Evolutionary conservation across 92 coral and sea anemone species (phyloP), one percentile per base, ranked within the genome.

Genomic region (Nematostella vectensis): DNA sequence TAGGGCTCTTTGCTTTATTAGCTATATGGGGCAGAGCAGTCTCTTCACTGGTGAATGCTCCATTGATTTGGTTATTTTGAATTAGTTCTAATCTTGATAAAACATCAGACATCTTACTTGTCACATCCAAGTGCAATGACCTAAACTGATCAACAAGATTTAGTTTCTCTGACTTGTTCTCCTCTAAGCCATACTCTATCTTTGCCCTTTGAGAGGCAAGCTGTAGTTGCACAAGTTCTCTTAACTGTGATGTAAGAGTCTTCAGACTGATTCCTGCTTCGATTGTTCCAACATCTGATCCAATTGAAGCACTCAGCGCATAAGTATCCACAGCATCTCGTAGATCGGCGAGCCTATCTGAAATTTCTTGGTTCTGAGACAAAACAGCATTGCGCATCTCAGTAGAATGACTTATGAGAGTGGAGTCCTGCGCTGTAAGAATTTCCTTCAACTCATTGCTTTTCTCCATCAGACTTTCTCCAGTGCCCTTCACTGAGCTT

Each of bases 401-500:
- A 37, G 27, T 54, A 38, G 54, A 45, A 28, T 72, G 57, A 6
- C 56, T 45, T 31, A 58, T 71, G 11, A 71, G 63, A 30, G 71
- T 70, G 27, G 30, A 25, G 22, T 65, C 80, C 37, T 78, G 80
- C 17, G 69, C 40, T 55, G 64, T 57, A 4, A 84, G 44, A 0
- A 83, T 55, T 28, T 80, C 67, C 24, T 66, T 69, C 3, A 89
- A 57, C 57, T 74, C 76, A 4, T 77, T 68, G 1, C 82, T 73
- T 59, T 68, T 89, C 58, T 68, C 87, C 50, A 89, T 73, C 26
- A 85, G 55, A 9, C 69, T 57, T 40, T 69, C 77, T 16, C 77
- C 87, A 24, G 94, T 84, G 24, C 65, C 83, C 31, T 66, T 71
- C 19, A 89, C 94, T 15, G 97, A 86, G 57, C 62, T 73, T 58